Evolutionary conservation across 2,797 vertebrate species (phyloP), one percentile per base, ranked within the genome.

Genomic region (Euphonia xanthogaster): DNA sequence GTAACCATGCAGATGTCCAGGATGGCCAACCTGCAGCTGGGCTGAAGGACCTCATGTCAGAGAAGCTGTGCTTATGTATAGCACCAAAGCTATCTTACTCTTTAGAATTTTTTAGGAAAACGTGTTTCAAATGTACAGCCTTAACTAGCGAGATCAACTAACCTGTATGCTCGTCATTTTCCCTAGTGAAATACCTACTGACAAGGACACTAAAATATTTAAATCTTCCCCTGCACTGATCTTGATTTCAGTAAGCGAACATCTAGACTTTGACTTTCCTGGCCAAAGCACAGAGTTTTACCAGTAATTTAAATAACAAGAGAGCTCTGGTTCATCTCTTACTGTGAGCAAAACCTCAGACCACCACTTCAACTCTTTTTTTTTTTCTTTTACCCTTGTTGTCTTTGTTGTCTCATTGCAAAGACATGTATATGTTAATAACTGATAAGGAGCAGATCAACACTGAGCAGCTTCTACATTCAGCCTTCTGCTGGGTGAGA

Each of bases 101-200:
- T 33, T 54, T 2, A 16, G n/a, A 13, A 12, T 12, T 44, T 66
- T 68, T 68, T 35, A n/a, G 15, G 33, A 71, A 83, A 77, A 57
- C 1, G 0, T 48, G 13, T 44, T 48, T 78, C 13, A 86, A n/a
- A 78, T 14, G 28, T 33, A 40, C 8, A 21, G 13, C 8, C 79
- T 76, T 54, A 77, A 55, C 45, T 30, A 67, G 11, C 2, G 11
- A 57, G 45, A 83, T 18, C 14, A 23, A 42, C 31, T 28, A 65
- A 65, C 10, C 0, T 3, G 6, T n/a, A 37, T 3, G 11, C 40
- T 42, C 0, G 9, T 31, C 31, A 14, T n/a, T 71, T 68, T 28
- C 27, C 21, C 8, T 33, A 10, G 31, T 62, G 51, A 82, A 80
- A 63, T 18, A 58, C 16, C 53, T 60, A 2, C 5, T 61, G 33